A percentile compares a stretch with the other conserved stretches of the same genome.
These are phyloP conservation scores for Neostethus bicornis DNA, from an alignment of 2,797 vertebrate genomes.

Conservation along the genomic window DNA sequence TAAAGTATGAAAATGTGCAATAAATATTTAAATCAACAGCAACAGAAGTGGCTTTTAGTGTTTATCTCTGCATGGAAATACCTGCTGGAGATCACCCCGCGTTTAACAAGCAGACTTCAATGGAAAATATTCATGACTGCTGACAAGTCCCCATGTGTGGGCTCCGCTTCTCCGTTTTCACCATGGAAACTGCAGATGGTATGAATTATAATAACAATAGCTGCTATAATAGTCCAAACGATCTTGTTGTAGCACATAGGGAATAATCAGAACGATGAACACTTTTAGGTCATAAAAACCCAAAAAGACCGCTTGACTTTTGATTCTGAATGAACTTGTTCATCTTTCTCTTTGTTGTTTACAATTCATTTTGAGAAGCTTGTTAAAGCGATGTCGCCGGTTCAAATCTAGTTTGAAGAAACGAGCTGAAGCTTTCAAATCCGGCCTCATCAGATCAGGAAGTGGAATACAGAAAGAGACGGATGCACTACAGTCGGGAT, in stretches of 20 bases:
- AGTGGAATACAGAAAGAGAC: constrained; percentile 17
- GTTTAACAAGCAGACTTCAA: constrained; percentile 48
- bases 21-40: constrained; percentile 33
- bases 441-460: constrained; percentile 24
- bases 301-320: constrained; percentile 43
- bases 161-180: constrained; percentile 62
- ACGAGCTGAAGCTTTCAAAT: constrained; percentile 17
- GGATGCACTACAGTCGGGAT: constrained; percentile 27
- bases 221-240: constrained; percentile 57
- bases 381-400: constrained; percentile 37
- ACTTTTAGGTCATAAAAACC: constrained; percentile 26
- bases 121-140: constrained; percentile 62
- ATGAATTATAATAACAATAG: constrained; percentile 66
- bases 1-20: constrained; percentile 7
- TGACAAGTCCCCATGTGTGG: constrained; percentile 59
- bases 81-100: constrained; percentile 34
- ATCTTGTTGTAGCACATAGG: constrained; percentile 40
- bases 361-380: background rate
- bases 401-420: constrained; percentile 28
- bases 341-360: background rate
- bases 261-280: constrained; percentile 25
- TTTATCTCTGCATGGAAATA: constrained; percentile 13
- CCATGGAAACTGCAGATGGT: constrained; percentile 72
- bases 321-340: constrained; percentile 8
- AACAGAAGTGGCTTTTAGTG: constrained; percentile 29